phyloP scores from a whole-genome alignment of 2,113 vertebrate species.

The Mesitornis unicolor region DNA sequence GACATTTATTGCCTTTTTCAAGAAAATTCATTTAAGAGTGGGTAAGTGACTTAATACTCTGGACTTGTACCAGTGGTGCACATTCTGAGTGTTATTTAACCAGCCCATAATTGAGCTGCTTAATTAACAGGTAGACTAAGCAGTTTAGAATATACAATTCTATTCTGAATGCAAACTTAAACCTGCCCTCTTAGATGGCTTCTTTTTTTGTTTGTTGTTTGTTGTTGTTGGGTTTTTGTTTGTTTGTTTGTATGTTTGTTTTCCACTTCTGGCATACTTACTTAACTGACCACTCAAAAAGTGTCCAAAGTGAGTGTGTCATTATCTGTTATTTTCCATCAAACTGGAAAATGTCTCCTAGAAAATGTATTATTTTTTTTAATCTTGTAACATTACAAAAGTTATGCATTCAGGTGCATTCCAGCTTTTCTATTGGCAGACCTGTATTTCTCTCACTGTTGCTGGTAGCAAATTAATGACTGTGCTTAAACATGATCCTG shows the following conservation, averaged over 20 bases:
- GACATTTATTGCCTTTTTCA: neutral
- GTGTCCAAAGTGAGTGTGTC: neutral
- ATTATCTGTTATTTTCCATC: neutral
- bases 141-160: neutral
- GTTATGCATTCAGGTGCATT: neutral
- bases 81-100: neutral
- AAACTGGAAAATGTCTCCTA: neutral
- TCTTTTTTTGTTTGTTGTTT: neutral
- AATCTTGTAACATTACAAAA: neutral
- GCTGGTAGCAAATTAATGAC: neutral
- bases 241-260: too few relatives aligned
- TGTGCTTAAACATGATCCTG: neutral
- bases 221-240: too few relatives aligned
- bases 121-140: neutral
- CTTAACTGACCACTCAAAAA: neutral
- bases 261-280: neutral
- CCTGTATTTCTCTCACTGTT: neutral
- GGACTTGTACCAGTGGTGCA: neutral
- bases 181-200: fast-evolving
- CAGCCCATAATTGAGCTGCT: neutral
- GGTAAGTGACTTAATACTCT: neutral
- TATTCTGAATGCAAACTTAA: neutral
- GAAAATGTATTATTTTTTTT: neutral
- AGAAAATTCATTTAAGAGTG: neutral
- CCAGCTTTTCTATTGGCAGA: neutral